Base-by-base conservation (phyloP, 1,140 invertebrate species). In the Oryctes rhinoceros region DNA sequence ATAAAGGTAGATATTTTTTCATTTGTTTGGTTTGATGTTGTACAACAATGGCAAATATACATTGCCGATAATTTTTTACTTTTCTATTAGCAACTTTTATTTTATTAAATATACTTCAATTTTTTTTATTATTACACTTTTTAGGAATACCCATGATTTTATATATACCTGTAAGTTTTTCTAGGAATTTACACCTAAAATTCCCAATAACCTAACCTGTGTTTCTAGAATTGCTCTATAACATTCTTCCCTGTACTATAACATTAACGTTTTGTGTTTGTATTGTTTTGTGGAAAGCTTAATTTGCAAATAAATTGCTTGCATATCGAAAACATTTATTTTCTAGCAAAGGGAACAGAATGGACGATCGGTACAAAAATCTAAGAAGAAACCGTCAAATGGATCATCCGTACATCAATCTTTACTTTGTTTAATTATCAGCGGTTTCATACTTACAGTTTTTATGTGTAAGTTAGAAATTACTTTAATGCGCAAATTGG, bases 371-470 rank as follows among this genome's bases (percentile, higher is more conserved):
- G 35, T 80, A 24, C 80, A 79, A 71, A 84, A 83, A 53, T 83
- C 78, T 79, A 85, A 84, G 78, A 77, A 81, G 44, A 84, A 84
- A 79, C 79, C 84, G n/a, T 82, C 83, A 39, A 78, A 82, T 71
- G 77, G 82, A 7, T 80, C 79, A 18, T 83, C 83, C 4, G 81
- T 87, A 67, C 86, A 85, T 67, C 82, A 82, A 24, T 86, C 86
- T 13, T 81, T 87, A 77, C 67, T 87, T 65, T 87, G 87, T 82
- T 80, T 87, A 78, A 83, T 87, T 39, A 71, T 87, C 44, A 86
- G 87, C 81, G 86, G 83, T 24, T 84, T 85, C 7, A 83, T 87
- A 67, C 80, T 87, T 30, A 86, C 85, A 78, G 39, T 84, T 47
- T 86, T 87, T 83, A 80, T 86, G 80, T 77, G 86, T 86, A 85